Evolutionary conservation across 2,113 vertebrate genomes (phyloP), one percentile per base, ranked within the genome.

Genomic region (Dasypus novemcinctus): DNA sequence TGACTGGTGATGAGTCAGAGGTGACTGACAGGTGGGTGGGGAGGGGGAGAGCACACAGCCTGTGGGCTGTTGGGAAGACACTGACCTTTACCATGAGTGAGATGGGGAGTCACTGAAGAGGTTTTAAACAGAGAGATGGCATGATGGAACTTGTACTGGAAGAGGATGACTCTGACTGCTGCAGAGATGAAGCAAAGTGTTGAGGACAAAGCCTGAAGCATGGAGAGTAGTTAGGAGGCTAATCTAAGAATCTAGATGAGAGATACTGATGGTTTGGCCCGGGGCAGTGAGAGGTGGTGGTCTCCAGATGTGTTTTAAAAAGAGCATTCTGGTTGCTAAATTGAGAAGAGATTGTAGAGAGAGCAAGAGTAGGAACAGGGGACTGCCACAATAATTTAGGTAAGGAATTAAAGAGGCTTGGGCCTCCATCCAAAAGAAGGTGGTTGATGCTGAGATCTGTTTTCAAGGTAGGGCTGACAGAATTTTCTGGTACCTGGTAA

Each of bases 401-500:
- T 20, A 52, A 82, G 21, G 79, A 61, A 61, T 61, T 12, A 27
- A 21, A 20, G 14, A 29, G 5, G 0, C 71, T 29, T 54, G 38
- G 49, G 49, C 36, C 25, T 31, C 66, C n/a, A 23, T 69, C 52
- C 21, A 33, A 66, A 72, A 87, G 46, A 27, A 76, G 17, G 21
- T 10, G 14, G 25, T 52, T 84, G 71, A 71, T 5, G 1, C 29
- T 7, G 21, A 25, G 43, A 43, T 69, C 81, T 63, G 46, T 88
- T 68, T 93, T 64, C 31, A 29, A 79, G 33, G 25, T 29, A 84
- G 23, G 46, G 49, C 2, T 0, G 5, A 25, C 25, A 71, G 61
- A 59, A 61, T 82, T 36, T 84, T 84, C 85, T 85, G 76, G 33
- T 33, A 83, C 33, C 66, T 64, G 54, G 20, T 81, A 63, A 92